phyloP scores from a whole-genome alignment of 2,113 vertebrate species.

The Anolis carolinensis region DNA sequence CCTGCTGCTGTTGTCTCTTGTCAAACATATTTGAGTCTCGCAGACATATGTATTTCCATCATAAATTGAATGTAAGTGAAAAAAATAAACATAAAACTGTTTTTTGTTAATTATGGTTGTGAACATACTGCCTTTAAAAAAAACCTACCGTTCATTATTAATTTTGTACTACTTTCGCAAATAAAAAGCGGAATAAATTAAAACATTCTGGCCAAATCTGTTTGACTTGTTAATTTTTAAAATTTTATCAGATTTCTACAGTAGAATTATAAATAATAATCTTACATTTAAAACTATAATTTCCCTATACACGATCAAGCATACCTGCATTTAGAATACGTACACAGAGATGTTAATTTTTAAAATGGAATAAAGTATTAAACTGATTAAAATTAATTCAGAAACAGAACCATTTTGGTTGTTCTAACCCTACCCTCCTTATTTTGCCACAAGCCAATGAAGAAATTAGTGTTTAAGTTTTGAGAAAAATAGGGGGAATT shows the following conservation, averaged over 20 bases:
- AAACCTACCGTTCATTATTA: constrained; percentile 47
- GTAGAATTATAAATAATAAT: constrained; percentile 35
- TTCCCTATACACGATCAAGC: neutral
- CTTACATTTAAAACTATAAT: constrained; percentile 19
- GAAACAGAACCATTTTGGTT: constrained; percentile 8
- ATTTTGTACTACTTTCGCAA: constrained; percentile 26
- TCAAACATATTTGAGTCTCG: constrained; percentile 60
- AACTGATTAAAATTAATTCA: constrained; percentile 60
- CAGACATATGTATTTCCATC: constrained; percentile 68
- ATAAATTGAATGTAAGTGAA: constrained; percentile 60
- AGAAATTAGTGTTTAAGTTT: constrained; percentile 47
- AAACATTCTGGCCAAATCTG: constrained; percentile 40
- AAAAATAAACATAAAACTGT: constrained; percentile 64
- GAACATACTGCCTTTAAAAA: constrained; percentile 34
- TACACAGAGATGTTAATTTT: constrained; percentile 52
- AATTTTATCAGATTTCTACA: neutral
- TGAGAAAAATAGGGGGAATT: constrained; percentile 4
- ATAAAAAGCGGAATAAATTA: constrained; percentile 6
- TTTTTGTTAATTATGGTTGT: constrained; percentile 53
- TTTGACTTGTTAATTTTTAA: constrained; percentile 41
- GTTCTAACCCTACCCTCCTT: rapidly evolving
- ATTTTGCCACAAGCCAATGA: constrained; percentile 58
- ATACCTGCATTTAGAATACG: constrained; percentile 50
- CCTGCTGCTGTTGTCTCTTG: constrained; percentile 55
- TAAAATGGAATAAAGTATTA: constrained; percentile 45